Percentiles rank a stretch among this genome's conserved stretches.
Conservation (phyloP, 2,797 vertebrate species). For the Semaprochilodus insignis region DNA sequence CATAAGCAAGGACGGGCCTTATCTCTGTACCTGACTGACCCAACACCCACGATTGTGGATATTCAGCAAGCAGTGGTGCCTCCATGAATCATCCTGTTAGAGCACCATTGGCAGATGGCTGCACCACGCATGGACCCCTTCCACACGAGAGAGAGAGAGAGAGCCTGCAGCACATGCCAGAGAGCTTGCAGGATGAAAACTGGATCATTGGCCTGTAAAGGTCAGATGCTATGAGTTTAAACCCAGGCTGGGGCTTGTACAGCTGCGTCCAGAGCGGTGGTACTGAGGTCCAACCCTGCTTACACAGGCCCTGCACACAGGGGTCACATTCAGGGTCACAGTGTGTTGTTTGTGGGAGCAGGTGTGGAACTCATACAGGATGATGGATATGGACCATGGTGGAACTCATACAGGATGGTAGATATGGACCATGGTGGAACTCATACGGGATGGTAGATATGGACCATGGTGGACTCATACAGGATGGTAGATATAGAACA, state of each 20-base stretch:
- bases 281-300: neutral
- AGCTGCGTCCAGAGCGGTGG: constrained; percentile 2
- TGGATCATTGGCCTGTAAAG: constrained; percentile 19
- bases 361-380: neutral
- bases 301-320: neutral
- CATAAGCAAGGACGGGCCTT: too few species aligned
- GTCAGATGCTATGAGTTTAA: constrained; percentile 13
- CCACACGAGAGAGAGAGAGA: neutral
- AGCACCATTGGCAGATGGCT: too few species aligned
- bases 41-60: too few species aligned
- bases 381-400: too few species aligned
- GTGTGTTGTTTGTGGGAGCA: neutral
- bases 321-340: neutral
- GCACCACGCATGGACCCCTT: too few species aligned
- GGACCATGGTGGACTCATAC: neutral
- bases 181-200: constrained; percentile 6
- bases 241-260: constrained; percentile 20
- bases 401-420: too few species aligned
- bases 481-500: neutral
- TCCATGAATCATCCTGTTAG: too few species aligned
- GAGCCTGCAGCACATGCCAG: neutral
- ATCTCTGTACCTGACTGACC: too few species aligned
- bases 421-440: neutral
- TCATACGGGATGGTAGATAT: neutral
- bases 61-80: too few species aligned